Evolutionary conservation across 2,113 vertebrate genomes (phyloP).

Genomic region (Piprites chloris): DNA sequence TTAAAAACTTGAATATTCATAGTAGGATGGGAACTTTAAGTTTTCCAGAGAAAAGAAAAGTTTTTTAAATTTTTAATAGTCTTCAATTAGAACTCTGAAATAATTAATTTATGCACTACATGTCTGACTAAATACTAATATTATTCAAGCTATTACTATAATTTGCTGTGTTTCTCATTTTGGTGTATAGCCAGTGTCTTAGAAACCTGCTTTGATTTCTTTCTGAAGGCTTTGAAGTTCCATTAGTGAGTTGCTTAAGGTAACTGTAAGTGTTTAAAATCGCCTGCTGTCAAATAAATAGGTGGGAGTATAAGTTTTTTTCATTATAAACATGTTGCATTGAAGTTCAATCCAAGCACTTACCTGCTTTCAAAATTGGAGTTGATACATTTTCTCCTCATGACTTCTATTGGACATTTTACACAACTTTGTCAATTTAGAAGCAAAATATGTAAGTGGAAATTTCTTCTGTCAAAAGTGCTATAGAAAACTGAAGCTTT

Average conservation of each 20-base stretch:
- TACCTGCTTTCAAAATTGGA: neutral
- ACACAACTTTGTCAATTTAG: neutral
- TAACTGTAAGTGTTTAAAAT: neutral
- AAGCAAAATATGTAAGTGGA: neutral
- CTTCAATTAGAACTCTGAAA: neutral
- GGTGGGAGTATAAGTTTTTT: neutral
- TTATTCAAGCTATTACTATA: neutral
- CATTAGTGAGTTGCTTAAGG: neutral
- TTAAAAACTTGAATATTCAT: neutral
- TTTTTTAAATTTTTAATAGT: neutral
- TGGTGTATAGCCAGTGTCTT: neutral
- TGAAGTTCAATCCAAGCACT: neutral
- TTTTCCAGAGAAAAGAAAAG: conserved; percentile 7
- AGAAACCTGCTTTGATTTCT: neutral
- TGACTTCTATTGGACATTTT: neutral
- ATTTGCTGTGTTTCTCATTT: neutral
- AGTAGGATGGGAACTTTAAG: neutral
- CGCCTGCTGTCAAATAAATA: neutral
- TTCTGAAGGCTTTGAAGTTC: neutral
- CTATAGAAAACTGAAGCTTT: neutral
- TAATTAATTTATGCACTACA: neutral
- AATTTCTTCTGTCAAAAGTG: neutral
- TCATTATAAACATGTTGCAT: neutral
- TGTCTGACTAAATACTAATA: neutral
- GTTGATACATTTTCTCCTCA: neutral